These are phyloP conservation scores for Geococcyx californianus DNA, from an alignment of 2,113 vertebrate species.

Conservation along the genomic window DNA sequence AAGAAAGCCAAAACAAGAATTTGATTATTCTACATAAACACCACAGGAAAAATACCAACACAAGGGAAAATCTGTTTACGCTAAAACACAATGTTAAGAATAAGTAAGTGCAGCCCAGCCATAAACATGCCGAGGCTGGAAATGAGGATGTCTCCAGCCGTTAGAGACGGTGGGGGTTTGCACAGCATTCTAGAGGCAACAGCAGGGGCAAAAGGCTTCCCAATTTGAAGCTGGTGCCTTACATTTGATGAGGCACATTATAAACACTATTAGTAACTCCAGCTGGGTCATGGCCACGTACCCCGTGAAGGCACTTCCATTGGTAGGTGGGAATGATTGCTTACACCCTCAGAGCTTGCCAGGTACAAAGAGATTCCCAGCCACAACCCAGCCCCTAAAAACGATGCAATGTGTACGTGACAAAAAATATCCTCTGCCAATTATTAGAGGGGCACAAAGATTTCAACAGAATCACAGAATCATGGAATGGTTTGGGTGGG, in stretches of 20 bases:
- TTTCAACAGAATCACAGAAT: no score
- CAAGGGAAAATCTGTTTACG: constrained; percentile 29
- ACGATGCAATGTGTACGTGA: accelerated
- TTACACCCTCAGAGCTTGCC: background rate
- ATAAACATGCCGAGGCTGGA: background rate
- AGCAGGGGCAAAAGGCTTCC: constrained; percentile 7
- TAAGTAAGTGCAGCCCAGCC: background rate
- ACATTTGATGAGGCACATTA: background rate
- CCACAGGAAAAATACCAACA: constrained; percentile 37
- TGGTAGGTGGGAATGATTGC: background rate
- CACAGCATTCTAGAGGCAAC: background rate
- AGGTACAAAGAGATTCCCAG: background rate
- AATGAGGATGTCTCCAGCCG: constrained; percentile 18
- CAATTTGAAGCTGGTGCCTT: background rate
- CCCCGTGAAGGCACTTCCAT: background rate
- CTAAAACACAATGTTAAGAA: constrained; percentile 12
- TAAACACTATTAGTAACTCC: background rate
- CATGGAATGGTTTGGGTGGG: no score
- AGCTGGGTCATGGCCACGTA: background rate
- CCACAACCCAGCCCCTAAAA: background rate
- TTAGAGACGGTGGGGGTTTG: background rate
- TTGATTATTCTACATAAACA: constrained; percentile 33
- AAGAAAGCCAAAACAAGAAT: background rate
- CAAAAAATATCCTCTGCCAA: background rate
- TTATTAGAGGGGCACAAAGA: background rate